Percentiles rank a stretch among this genome's conserved stretches.
phyloP scores from a whole-genome alignment of 1,140 invertebrate genomes.

The Pseudomyrmex gracilis region DNA sequence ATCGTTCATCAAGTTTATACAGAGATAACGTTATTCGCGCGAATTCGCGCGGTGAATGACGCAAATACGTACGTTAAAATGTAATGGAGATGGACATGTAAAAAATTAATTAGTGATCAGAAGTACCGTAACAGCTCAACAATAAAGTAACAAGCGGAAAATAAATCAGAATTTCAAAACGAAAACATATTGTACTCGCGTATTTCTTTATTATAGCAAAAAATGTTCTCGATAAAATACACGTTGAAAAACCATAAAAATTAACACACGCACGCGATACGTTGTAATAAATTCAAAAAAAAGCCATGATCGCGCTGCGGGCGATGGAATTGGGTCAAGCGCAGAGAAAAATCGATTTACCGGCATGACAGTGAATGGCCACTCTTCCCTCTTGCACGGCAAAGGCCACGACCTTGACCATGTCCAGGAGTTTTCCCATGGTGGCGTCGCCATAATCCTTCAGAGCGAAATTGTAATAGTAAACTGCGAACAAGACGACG shows the following conservation, averaged over 20 bases:
- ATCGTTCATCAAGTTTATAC: slow-evolving; percentile 17
- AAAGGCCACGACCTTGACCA: slow-evolving; percentile 96
- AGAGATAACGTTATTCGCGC: slow-evolving; percentile 20
- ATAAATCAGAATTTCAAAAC: not conserved
- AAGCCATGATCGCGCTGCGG: slow-evolving; percentile 7
- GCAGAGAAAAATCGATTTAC: slow-evolving; percentile 84
- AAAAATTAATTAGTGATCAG: not conserved
- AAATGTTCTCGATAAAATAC: not conserved
- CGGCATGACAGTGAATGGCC: slow-evolving; percentile 96
- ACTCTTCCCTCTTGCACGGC: slow-evolving; percentile 93
- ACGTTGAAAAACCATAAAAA: not conserved
- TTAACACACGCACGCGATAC: not conserved
- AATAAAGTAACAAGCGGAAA: not conserved
- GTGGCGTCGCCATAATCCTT: slow-evolving; percentile 93
- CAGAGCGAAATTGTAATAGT: slow-evolving; percentile 95
- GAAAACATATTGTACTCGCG: not conserved
- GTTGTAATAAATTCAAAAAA: slow-evolving; percentile 30
- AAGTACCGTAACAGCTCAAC: not conserved
- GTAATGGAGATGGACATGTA: not conserved
- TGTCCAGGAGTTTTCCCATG: slow-evolving; percentile 91
- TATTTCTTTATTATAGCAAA: not conserved
- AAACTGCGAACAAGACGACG: slow-evolving; percentile 87
- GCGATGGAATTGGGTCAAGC: slow-evolving; percentile 52
- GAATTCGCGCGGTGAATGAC: not conserved
- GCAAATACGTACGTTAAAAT: not conserved